Conservation (phyloP, 2,797 vertebrate genomes). For the Myotis findleyi region DNA sequence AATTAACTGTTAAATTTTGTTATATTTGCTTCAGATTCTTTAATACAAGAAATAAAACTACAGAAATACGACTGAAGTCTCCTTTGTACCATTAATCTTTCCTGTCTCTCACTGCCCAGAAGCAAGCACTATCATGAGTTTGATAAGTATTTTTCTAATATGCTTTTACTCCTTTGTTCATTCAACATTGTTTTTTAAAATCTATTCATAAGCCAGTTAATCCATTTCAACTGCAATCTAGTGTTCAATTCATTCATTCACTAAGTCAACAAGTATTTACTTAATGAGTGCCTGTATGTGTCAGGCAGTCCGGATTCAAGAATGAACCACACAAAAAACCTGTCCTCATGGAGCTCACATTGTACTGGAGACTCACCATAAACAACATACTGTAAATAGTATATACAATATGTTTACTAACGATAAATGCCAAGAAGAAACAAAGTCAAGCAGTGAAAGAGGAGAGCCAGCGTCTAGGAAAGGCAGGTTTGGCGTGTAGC, state of each 20-base stretch:
- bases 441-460: neutral
- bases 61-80: neutral
- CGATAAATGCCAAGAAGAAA: neutral
- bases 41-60: conserved; percentile 1
- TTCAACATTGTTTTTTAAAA: neutral
- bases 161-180: neutral
- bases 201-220: neutral
- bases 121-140: neutral
- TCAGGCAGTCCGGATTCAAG: neutral
- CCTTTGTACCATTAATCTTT: neutral
- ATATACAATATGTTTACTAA: neutral
- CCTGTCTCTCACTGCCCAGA: neutral
- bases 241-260: neutral
- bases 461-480: neutral
- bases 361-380: neutral
- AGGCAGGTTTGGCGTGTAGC: neutral
- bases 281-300: neutral
- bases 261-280: neutral
- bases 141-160: neutral
- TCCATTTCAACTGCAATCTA: neutral
- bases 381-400: neutral
- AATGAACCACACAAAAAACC: neutral
- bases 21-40: neutral
- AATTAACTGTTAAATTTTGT: neutral
- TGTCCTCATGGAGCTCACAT: neutral